Base-by-base conservation (phyloP, 2,113 vertebrate species). In the Plectropomus leopardus region DNA sequence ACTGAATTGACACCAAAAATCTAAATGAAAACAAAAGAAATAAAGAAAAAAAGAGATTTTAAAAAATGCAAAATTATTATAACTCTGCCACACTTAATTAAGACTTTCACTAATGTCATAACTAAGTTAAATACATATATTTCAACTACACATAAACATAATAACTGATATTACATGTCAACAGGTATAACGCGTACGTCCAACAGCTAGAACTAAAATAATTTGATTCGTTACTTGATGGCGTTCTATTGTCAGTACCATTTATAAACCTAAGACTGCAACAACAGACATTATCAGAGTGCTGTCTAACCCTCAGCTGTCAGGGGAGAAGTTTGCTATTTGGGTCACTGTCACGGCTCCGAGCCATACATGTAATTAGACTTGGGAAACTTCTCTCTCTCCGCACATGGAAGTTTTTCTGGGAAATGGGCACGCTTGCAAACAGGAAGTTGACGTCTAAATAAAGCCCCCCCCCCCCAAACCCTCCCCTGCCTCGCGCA, bases 361-460 rank as follows among this genome's bases (percentile, higher is more conserved):
- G 55, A 76, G 78, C 86, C 60, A 72, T 78, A 79, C 78, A 73
- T 92, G 90, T 93, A 93, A 95, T 95, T 94, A 94, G 32, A 85
- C 79, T 93, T 86, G 83, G 92, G 92, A 95, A 92, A 89, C 86
- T 87, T 93, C 89, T 74, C 58, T n/a, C n/a, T 77, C 76, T 78
- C 89, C 16, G 13, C 92, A 92, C 84, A 84, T 80, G 85, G 87
- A 90, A 16, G 86, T 90, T 88, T 89, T 93, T 91, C 86, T 92
- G 87, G 87, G 89, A 93, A 93, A 85, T 55, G 48, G 86, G 78
- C 57, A 86, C 76, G 36, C 82, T 89, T 82, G 89, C 92, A 94
- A 95, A 95, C 92, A 95, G 93, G 92, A 95, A 94, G 91, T 88
- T 91, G 90, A 76, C 63, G 40, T 89, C 92, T 92, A 93, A 94